These are phyloP conservation scores for Kobus ellipsiprymnus DNA, from an alignment of 2,113 vertebrate species.

Conservation along the genomic window DNA sequence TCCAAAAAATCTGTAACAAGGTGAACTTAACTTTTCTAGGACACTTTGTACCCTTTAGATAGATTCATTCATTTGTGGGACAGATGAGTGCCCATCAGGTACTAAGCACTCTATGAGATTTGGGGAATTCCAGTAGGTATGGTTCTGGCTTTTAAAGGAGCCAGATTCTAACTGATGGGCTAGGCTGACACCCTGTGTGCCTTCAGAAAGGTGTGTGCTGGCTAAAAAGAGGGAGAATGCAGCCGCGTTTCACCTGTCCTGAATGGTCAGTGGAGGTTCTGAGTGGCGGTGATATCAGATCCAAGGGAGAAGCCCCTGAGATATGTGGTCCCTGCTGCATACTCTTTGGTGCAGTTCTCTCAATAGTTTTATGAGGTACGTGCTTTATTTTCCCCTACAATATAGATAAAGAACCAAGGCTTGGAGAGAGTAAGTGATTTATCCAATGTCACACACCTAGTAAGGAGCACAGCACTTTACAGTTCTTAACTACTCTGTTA, in stretches of 20 bases:
- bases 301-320: neutral
- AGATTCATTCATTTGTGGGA: neutral
- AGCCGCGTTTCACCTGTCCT: fast-evolving
- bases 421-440: neutral
- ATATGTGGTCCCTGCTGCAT: no score
- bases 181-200: neutral
- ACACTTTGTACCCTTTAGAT: neutral
- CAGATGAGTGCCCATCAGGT: neutral
- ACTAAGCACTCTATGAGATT: neutral
- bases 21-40: neutral
- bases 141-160: neutral
- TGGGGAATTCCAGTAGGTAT: fast-evolving
- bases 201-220: neutral
- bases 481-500: neutral
- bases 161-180: neutral
- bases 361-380: neutral
- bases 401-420: neutral
- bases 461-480: neutral
- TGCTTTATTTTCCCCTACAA: neutral
- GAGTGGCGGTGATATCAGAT: neutral
- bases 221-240: neutral
- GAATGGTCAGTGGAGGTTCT: neutral
- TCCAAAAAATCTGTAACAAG: neutral
- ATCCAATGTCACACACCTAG: neutral
- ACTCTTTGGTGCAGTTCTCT: neutral